Evolutionary conservation across 2,888 invertebrate species (phyloP).

Genomic region (Brenthis hecate): DNA sequence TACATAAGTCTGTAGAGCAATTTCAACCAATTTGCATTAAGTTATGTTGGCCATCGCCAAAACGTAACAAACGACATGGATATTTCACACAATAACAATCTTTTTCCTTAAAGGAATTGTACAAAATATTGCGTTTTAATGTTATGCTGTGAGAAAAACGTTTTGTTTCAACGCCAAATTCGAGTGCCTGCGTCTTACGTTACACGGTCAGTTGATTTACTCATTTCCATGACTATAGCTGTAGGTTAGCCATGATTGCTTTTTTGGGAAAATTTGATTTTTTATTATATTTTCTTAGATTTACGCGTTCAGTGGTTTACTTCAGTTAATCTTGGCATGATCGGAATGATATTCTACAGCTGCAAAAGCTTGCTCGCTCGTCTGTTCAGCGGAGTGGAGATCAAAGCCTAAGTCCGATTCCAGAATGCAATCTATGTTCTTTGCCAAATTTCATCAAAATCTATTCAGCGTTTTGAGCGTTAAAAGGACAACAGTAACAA

Average conservation of each 20-base stretch:
- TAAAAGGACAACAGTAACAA: too few relatives aligned
- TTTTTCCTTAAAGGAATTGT: slow-evolving; percentile 1
- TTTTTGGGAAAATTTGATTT: slow-evolving; percentile 2
- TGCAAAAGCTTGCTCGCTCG: too few relatives aligned
- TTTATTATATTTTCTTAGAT: not conserved
- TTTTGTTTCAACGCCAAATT: slow-evolving; percentile 38
- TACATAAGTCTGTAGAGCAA: slow-evolving; percentile 23
- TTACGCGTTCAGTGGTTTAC: too few relatives aligned
- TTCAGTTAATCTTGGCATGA: too few relatives aligned
- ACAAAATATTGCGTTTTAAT: slow-evolving; percentile 22
- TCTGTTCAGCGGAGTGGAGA: too few relatives aligned
- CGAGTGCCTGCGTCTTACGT: slow-evolving; percentile 41
- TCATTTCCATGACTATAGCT: slow-evolving; percentile 40
- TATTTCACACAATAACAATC: slow-evolving; percentile 8
- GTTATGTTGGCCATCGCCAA: slow-evolving; percentile 2
- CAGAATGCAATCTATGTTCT: too few relatives aligned
- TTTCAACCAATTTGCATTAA: slow-evolving; percentile 31
- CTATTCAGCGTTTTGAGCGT: too few relatives aligned
- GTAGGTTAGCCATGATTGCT: slow-evolving; percentile 37
- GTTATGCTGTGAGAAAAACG: slow-evolving; percentile 15
- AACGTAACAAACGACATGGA: slow-evolving; percentile 20
- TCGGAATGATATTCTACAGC: too few relatives aligned
- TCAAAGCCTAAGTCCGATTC: too few relatives aligned
- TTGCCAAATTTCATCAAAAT: too few relatives aligned
- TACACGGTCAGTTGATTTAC: slow-evolving; percentile 39